Evolutionary conservation across 2,888 invertebrate genomes (phyloP).

Genomic region (Oscheius sp.): DNA sequence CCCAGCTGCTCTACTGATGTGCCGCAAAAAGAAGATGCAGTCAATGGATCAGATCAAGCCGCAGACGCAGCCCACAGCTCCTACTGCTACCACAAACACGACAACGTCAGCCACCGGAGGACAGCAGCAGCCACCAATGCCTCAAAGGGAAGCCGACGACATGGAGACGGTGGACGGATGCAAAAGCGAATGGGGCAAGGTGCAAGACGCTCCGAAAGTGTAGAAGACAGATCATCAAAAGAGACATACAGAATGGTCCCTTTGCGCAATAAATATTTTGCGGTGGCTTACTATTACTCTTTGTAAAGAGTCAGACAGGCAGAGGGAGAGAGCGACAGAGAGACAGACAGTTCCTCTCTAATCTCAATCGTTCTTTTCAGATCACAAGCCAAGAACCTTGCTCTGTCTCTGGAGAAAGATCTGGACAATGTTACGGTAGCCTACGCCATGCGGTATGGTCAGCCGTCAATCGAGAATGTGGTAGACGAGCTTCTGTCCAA

Average conservation of each 20-base stretch:
- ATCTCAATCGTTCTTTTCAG: too few species aligned
- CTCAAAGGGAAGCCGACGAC: conserved; percentile 10
- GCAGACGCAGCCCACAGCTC: not conserved
- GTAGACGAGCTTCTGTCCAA: too few species aligned
- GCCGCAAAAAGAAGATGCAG: not conserved
- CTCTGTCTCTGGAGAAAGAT: too few species aligned
- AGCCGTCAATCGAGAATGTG: too few species aligned
- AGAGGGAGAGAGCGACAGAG: too few species aligned
- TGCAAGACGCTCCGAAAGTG: not conserved
- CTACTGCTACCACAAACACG: not conserved
- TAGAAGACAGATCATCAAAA: not conserved
- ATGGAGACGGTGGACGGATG: conserved; percentile 22
- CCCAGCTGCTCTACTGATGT: not conserved
- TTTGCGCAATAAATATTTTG: too few species aligned
- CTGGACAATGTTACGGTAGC: too few species aligned
- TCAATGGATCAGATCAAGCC: not conserved
- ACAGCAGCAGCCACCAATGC: not conserved
- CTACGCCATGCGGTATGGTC: too few species aligned
- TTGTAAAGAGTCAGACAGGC: too few species aligned
- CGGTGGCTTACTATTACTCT: too few species aligned
- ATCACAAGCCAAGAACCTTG: too few species aligned
- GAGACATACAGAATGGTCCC: not conserved
- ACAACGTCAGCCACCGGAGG: not conserved
- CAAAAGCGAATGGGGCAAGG: conserved; percentile 10
- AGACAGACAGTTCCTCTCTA: too few species aligned